Evolutionary conservation across 1,140 invertebrate genomes (phyloP).

Genomic region (Papilio polytes): DNA sequence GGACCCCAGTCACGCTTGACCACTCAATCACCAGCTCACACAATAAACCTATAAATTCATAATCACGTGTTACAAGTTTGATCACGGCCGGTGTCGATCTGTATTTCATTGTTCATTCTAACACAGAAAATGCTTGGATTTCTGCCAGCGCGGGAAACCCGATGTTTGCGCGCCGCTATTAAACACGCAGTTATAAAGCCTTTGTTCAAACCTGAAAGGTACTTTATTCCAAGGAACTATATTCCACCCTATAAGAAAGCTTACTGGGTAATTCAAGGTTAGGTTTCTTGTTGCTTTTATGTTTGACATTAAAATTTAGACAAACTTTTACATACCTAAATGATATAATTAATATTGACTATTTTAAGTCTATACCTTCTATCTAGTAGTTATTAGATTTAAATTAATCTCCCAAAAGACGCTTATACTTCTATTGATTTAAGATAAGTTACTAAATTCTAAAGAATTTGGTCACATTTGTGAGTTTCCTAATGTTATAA

Average conservation of each 20-base stretch:
- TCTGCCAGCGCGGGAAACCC: conserved; percentile 31
- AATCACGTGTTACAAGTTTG: conserved; percentile 24
- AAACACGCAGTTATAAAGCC: not conserved
- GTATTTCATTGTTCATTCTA: conserved; percentile 36
- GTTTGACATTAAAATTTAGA: not conserved
- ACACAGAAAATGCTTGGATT: conserved; percentile 25
- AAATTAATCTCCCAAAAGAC: too few species aligned
- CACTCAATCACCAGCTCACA: conserved; percentile 29
- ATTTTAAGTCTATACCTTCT: too few species aligned
- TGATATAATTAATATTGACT: too few species aligned
- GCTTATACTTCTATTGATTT: too few species aligned
- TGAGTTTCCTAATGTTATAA: too few species aligned
- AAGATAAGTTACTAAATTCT: too few species aligned
- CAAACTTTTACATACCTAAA: not conserved
- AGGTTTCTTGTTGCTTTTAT: not conserved
- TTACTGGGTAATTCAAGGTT: not conserved
- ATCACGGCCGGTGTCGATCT: conserved; percentile 28
- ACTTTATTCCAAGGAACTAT: not conserved
- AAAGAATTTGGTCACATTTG: too few species aligned
- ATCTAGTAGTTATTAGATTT: too few species aligned
- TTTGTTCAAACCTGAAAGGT: not conserved
- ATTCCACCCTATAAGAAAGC: not conserved
- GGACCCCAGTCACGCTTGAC: conserved; percentile 31
- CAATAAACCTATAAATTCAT: conserved; percentile 40
- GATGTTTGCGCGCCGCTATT: not conserved